Evolutionary conservation across 2,888 invertebrate species (phyloP).

Genomic region (Machimus rusticus): DNA sequence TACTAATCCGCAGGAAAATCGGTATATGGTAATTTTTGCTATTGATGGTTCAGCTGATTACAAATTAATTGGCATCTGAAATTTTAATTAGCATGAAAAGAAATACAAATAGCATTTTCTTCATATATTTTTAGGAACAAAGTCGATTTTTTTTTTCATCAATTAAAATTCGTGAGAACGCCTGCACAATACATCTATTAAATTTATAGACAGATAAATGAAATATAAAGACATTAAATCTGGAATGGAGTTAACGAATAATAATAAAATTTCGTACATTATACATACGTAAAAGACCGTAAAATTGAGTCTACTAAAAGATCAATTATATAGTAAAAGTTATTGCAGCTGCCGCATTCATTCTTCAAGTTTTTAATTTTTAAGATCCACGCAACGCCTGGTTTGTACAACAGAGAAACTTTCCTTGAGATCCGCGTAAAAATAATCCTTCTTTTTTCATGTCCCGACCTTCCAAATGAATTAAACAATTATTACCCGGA

Average conservation of each 20-base stretch:
- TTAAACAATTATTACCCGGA: background rate
- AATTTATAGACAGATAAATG: too few species aligned
- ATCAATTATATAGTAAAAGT: background rate
- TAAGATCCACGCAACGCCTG: background rate
- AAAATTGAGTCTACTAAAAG: background rate
- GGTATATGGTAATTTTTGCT: too few species aligned
- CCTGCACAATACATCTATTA: too few species aligned
- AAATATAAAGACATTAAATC: background rate
- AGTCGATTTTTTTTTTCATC: too few species aligned
- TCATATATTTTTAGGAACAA: too few species aligned
- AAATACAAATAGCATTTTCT: too few species aligned
- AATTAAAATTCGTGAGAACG: too few species aligned
- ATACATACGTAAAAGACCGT: background rate
- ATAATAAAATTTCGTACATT: background rate
- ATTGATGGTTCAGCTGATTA: too few species aligned
- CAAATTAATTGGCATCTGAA: too few species aligned
- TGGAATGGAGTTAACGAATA: background rate
- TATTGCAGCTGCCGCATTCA: background rate
- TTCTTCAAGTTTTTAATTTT: background rate
- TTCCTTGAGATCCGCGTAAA: background rate
- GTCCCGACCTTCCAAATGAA: background rate
- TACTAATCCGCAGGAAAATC: too few species aligned
- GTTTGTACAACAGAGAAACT: background rate
- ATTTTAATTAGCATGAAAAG: too few species aligned
- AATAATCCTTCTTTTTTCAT: background rate